phyloP scores from a whole-genome alignment of 2,888 invertebrate genomes.

The Lithodes maja region DNA sequence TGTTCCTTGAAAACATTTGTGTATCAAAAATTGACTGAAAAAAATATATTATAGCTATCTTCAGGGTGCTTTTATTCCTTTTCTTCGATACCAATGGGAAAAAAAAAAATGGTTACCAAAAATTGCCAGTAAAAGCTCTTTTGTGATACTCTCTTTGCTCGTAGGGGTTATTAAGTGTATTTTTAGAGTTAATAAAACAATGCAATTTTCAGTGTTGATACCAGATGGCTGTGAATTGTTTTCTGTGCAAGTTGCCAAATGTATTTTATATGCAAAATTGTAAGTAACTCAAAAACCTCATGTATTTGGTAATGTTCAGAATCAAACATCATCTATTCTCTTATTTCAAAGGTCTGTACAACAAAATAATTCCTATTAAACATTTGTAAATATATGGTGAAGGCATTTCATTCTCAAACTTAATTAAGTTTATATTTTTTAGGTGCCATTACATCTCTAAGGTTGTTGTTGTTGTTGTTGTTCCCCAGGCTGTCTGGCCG shows the following conservation, averaged over 20 bases:
- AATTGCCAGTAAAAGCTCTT: too few relatives aligned
- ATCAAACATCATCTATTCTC: slow-evolving; percentile 35
- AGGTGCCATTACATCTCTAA: too few relatives aligned
- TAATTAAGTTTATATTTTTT: too few relatives aligned
- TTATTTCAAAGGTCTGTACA: neutral
- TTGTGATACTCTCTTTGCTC: neutral
- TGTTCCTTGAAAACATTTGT: too few relatives aligned
- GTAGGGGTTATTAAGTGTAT: neutral
- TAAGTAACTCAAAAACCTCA: slow-evolving; percentile 9
- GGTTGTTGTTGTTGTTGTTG: too few relatives aligned
- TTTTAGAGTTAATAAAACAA: slow-evolving; percentile 13
- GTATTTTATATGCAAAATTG: slow-evolving; percentile 38
- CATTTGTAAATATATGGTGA: neutral
- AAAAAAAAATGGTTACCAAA: too few relatives aligned
- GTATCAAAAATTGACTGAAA: too few relatives aligned
- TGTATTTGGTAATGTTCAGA: slow-evolving; percentile 34
- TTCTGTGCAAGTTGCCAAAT: slow-evolving; percentile 56
- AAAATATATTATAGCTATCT: too few relatives aligned
- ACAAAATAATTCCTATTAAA: neutral
- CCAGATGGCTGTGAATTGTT: slow-evolving; percentile 49
- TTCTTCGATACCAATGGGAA: too few relatives aligned
- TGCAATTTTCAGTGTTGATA: slow-evolving; percentile 55
- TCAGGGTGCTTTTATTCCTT: too few relatives aligned
- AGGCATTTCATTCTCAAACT: neutral
- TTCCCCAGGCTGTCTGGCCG: too few relatives aligned